These are phyloP conservation scores for Noctua comes DNA, from an alignment of 2,888 invertebrate genomes.

Conservation along the genomic window DNA sequence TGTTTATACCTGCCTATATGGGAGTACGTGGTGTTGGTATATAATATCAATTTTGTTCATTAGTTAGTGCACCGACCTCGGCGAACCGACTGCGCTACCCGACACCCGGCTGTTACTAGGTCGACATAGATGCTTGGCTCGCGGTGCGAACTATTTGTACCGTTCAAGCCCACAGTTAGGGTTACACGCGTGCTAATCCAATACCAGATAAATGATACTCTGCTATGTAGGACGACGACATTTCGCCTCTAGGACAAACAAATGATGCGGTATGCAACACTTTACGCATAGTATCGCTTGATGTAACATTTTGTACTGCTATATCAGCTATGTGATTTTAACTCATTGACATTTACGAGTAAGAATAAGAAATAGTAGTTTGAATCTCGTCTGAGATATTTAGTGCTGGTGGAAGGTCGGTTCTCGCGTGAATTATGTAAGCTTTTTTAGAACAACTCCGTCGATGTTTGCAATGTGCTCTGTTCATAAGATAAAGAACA, in stretches of 20 bases:
- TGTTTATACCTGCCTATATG: background rate
- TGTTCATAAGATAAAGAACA: conserved; percentile 28
- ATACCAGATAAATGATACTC: conserved; percentile 81
- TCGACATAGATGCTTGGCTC: conserved; percentile 80
- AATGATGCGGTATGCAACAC: conserved; percentile 62
- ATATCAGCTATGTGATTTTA: conserved; percentile 54
- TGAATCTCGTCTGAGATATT: conserved; percentile 46
- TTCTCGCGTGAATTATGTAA: conserved; percentile 33
- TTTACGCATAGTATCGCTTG: conserved; percentile 58
- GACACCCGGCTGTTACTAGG: conserved; percentile 80
- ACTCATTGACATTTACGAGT: conserved; percentile 54
- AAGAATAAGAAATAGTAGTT: conserved; percentile 54
- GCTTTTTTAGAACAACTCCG: conserved; percentile 35
- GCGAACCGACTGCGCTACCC: conserved; percentile 76
- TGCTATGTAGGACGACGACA: conserved; percentile 74
- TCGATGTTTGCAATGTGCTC: conserved; percentile 19
- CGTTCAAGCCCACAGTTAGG: conserved; percentile 83
- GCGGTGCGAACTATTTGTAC: conserved; percentile 85
- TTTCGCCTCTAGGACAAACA: conserved; percentile 71
- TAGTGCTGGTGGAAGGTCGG: conserved; percentile 42
- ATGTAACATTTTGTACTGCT: conserved; percentile 58
- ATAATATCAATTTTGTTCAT: conserved; percentile 65
- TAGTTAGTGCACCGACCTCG: conserved; percentile 67
- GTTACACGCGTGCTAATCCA: conserved; percentile 83
- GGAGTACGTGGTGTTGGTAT: conserved; percentile 23